Conservation (phyloP, 2,797 vertebrate species). For the Notolabrus celidotus region DNA sequence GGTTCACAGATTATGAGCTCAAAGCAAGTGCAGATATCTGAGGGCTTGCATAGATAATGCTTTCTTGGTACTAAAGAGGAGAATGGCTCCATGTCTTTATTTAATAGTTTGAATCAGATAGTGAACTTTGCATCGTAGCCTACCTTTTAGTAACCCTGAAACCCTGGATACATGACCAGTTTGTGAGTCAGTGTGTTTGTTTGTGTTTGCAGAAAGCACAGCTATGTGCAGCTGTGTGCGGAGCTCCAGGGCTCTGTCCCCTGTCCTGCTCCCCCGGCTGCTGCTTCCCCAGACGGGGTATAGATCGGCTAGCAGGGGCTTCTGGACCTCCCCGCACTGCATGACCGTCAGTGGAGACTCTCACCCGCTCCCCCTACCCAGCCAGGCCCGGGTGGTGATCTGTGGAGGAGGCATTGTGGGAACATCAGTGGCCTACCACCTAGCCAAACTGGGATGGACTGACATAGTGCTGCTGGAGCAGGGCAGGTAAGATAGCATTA, state of each 20-base stretch:
- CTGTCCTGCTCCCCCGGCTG: constrained; percentile 86
- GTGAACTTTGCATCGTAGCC: too few species aligned
- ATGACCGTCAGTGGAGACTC: constrained; percentile 76
- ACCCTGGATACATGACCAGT: not conserved
- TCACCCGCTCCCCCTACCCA: constrained; percentile 82
- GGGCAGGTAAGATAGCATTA: constrained; percentile 88
- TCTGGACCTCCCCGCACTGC: constrained; percentile 63
- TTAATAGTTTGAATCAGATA: too few species aligned
- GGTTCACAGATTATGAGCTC: too few species aligned
- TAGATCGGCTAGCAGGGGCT: constrained; percentile 66
- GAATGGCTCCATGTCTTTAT: too few species aligned
- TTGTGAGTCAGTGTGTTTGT: not conserved
- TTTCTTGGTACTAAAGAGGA: too few species aligned
- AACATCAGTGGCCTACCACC: constrained; percentile 96
- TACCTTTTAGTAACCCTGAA: not conserved
- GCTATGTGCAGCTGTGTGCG: constrained; percentile 85
- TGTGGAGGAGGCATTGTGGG: constrained; percentile 95
- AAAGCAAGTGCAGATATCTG: too few species aligned
- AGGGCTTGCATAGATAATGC: too few species aligned
- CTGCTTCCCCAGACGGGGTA: constrained; percentile 77
- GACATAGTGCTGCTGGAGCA: constrained; percentile 95
- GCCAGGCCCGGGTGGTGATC: constrained; percentile 92
- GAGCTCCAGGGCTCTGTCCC: constrained; percentile 82
- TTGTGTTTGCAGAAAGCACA: constrained; percentile 51
- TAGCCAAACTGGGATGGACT: constrained; percentile 95